Evolutionary conservation across 2,797 vertebrate genomes (phyloP).

Genomic region (Hippopotamyrus pictus): DNA sequence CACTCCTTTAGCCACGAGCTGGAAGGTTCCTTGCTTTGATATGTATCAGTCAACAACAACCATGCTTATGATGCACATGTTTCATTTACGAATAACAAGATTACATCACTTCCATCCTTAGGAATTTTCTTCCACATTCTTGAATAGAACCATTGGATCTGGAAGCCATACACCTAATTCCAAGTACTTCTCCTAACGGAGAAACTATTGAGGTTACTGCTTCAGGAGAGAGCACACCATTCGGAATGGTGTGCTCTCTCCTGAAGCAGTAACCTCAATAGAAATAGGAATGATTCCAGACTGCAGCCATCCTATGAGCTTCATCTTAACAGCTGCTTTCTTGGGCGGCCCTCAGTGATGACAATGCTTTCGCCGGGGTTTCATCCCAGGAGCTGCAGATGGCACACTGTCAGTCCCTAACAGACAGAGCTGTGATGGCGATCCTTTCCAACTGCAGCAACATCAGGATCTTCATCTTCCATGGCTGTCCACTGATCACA

Average conservation of each 20-base stretch:
- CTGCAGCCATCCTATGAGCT: not conserved
- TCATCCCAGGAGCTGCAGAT: conserved; percentile 70
- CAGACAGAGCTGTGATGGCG: conserved; percentile 65
- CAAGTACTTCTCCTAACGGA: not conserved
- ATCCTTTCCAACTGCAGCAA: conserved; percentile 69
- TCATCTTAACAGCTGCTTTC: not conserved
- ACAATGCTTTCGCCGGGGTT: not conserved
- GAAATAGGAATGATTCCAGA: no score
- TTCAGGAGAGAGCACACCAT: not conserved
- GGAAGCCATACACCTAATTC: not conserved
- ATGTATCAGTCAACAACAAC: not conserved
- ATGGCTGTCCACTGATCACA: conserved; percentile 75
- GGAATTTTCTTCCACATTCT: not conserved
- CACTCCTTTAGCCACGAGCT: not conserved
- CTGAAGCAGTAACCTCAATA: not conserved
- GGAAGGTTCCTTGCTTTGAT: not conserved
- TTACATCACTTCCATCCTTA: not conserved
- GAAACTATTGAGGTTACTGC: not conserved
- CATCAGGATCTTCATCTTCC: conserved; percentile 72
- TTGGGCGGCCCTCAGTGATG: not conserved
- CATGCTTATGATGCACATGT: not conserved
- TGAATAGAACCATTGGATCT: not conserved
- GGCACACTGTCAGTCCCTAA: conserved; percentile 68
- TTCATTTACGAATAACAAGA: not conserved
- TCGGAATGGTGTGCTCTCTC: not conserved